Conservation (phyloP, 2,888 invertebrate species). For the Chaitophorus viminalis region DNA sequence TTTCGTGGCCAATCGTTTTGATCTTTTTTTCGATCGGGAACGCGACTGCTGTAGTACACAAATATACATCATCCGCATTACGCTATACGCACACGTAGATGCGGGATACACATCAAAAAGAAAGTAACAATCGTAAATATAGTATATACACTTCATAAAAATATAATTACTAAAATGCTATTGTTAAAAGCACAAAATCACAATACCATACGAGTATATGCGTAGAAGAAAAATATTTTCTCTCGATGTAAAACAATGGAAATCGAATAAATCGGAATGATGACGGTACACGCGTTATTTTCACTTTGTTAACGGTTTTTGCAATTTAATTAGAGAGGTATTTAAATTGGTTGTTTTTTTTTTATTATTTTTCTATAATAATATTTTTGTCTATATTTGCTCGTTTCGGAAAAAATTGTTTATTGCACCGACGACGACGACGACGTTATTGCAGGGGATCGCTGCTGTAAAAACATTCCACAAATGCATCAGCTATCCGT, state of each 20-base stretch:
- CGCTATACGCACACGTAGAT: background rate
- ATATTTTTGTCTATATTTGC: too few relatives aligned
- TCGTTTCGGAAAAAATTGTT: too few relatives aligned
- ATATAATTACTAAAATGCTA: slow-evolving; percentile 45
- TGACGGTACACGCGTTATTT: background rate
- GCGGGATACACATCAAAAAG: slow-evolving; percentile 18
- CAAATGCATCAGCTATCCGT: too few relatives aligned
- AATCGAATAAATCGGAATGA: slow-evolving; percentile 30
- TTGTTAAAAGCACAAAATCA: slow-evolving; percentile 29
- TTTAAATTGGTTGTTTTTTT: background rate
- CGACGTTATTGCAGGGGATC: background rate
- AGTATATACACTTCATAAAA: background rate
- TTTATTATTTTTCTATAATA: background rate
- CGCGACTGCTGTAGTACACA: too few relatives aligned
- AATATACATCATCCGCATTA: background rate
- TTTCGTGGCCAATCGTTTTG: background rate
- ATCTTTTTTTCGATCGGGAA: too few relatives aligned
- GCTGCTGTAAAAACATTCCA: background rate
- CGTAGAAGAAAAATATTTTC: background rate
- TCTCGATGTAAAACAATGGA: slow-evolving; percentile 33
- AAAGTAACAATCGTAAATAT: background rate
- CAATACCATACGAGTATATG: background rate
- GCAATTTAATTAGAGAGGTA: background rate
- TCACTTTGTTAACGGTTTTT: slow-evolving; percentile 7
- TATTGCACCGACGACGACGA: background rate